phyloP scores from a whole-genome alignment of 2,888 invertebrate species.

The Cepaea hortensis region DNA sequence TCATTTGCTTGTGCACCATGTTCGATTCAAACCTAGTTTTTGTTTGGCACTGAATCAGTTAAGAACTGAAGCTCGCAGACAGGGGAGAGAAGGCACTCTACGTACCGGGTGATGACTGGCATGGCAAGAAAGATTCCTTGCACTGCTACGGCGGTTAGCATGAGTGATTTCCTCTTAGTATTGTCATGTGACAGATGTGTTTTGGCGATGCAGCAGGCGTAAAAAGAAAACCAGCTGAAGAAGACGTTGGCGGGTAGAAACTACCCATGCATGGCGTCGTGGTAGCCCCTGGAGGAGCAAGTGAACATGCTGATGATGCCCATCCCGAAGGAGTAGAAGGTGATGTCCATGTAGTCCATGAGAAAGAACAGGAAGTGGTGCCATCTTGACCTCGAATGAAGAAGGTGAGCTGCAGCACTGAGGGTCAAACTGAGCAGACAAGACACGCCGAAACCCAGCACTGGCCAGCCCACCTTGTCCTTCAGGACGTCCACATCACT shows the following conservation, averaged over 20 bases:
- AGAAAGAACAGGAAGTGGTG: slow-evolving; percentile 65
- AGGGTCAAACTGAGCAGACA: slow-evolving; percentile 53
- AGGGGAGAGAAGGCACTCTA: too few relatives aligned
- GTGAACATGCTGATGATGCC: slow-evolving; percentile 58
- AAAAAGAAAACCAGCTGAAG: slow-evolving; percentile 57
- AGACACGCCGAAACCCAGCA: slow-evolving; percentile 58
- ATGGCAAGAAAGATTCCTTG: too few relatives aligned
- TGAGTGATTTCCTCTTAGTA: too few relatives aligned
- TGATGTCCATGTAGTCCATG: slow-evolving; percentile 66
- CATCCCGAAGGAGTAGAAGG: slow-evolving; percentile 59
- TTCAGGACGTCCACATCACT: slow-evolving; percentile 31
- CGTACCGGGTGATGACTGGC: too few relatives aligned
- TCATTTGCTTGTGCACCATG: too few relatives aligned
- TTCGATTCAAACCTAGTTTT: too few relatives aligned
- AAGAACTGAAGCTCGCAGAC: too few relatives aligned
- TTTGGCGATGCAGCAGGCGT: slow-evolving; percentile 58
- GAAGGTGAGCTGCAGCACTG: slow-evolving; percentile 62
- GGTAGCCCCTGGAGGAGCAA: slow-evolving; percentile 53
- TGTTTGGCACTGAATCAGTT: too few relatives aligned
- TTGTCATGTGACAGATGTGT: slow-evolving; percentile 34
- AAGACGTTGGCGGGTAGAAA: slow-evolving; percentile 57
- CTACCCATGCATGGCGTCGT: slow-evolving; percentile 30
- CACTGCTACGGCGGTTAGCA: too few relatives aligned
- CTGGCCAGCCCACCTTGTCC: slow-evolving; percentile 48
- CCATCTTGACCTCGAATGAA: slow-evolving; percentile 62